Evolutionary conservation across 2,797 vertebrate species (phyloP).

Genomic region (Sebastes taczanowskii): DNA sequence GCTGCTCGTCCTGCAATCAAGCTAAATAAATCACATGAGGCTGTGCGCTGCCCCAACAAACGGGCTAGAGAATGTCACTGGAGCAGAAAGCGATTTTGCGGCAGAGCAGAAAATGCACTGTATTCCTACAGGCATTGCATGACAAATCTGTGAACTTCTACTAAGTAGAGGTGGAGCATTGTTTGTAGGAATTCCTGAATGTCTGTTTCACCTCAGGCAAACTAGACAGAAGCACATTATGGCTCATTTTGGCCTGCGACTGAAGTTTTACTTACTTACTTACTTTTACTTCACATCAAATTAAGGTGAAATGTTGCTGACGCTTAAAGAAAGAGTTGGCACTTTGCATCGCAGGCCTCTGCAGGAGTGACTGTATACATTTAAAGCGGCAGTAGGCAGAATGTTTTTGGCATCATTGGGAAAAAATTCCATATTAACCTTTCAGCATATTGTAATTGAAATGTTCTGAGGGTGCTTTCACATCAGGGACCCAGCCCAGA

Average conservation of each 20-base stretch:
- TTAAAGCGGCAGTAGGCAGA: not conserved
- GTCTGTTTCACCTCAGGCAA: constrained; percentile 47
- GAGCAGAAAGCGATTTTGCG: constrained; percentile 71
- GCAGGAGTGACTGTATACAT: not conserved
- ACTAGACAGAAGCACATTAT: constrained; percentile 15
- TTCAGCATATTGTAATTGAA: no score
- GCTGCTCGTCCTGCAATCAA: constrained; percentile 63
- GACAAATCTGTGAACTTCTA: constrained; percentile 75
- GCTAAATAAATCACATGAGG: constrained; percentile 70
- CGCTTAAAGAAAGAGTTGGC: not conserved
- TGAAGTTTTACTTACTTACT: constrained; percentile 16
- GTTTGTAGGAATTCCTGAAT: constrained; percentile 74
- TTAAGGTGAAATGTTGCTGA: constrained; percentile 25
- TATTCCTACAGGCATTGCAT: constrained; percentile 80
- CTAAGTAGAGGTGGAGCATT: constrained; percentile 61
- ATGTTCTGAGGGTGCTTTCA: not conserved
- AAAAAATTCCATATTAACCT: no score
- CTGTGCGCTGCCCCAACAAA: constrained; percentile 60
- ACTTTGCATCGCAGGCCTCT: constrained; percentile 14
- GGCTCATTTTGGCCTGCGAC: constrained; percentile 20
- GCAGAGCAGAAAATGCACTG: constrained; percentile 75
- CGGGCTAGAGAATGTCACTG: constrained; percentile 54
- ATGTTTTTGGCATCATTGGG: no score
- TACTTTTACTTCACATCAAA: constrained; percentile 18
- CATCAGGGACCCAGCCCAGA: no score